Evolutionary conservation across 92 coral and sea anemone genomes (phyloP).

Genomic region (Porites divaricata): DNA sequence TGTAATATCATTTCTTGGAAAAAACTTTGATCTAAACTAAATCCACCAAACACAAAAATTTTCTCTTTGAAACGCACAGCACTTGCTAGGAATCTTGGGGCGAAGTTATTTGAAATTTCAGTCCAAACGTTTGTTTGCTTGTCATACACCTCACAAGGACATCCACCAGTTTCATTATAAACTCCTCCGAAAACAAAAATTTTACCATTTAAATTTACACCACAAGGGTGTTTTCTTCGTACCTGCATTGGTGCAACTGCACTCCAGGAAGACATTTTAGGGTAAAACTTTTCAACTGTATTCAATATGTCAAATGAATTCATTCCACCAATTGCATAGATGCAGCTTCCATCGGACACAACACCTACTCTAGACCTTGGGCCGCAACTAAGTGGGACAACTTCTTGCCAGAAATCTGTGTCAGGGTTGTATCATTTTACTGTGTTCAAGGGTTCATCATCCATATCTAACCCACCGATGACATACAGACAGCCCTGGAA

Average conservation of each 20-base stretch:
- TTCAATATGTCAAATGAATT: background rate
- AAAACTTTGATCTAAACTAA: background rate
- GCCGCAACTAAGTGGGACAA: background rate
- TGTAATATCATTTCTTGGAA: background rate
- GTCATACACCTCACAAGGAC: conserved; percentile 12
- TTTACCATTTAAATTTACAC: background rate
- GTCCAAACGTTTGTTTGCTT: background rate
- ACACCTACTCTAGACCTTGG: background rate
- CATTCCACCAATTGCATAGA: background rate
- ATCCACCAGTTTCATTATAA: background rate
- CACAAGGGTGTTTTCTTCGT: background rate
- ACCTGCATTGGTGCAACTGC: background rate
- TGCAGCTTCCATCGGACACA: background rate
- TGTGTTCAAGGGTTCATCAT: background rate
- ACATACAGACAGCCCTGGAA: background rate
- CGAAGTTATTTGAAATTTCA: background rate
- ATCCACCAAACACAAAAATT: background rate
- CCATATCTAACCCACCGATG: background rate
- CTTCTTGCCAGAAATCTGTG: background rate
- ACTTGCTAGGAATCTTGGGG: background rate
- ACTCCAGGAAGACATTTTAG: background rate
- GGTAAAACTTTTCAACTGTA: background rate
- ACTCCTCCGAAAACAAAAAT: conserved; percentile 6
- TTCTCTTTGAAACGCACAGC: background rate
- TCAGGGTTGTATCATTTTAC: background rate